These are phyloP conservation scores for Rhingia rostrata DNA, from an alignment of 2,888 invertebrate species.

Conservation along the genomic window DNA sequence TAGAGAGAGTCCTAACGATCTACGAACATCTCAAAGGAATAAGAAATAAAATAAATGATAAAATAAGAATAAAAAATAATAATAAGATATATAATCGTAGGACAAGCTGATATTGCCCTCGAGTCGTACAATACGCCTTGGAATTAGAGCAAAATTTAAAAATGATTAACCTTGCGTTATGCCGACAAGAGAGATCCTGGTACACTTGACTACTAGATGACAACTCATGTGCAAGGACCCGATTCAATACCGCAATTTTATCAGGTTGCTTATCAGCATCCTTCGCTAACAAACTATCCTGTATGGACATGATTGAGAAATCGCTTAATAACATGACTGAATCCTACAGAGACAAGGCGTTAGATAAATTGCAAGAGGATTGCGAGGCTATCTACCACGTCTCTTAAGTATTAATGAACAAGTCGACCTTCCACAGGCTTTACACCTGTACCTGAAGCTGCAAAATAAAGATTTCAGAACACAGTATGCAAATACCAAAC, in stretches of 20 bases:
- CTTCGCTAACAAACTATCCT: constrained; percentile 46
- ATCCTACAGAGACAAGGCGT: constrained; percentile 36
- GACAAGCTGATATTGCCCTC: constrained; percentile 15
- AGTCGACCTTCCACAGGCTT: constrained; percentile 67
- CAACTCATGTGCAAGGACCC: constrained; percentile 22
- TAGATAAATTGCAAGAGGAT: constrained; percentile 54
- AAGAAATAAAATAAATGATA: too few species aligned
- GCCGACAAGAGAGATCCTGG: too few species aligned
- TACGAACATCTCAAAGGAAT: constrained; percentile 12
- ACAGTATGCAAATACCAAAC: constrained; percentile 2
- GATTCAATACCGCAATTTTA: too few species aligned
- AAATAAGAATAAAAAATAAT: constrained; percentile 3
- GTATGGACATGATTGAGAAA: constrained; percentile 23
- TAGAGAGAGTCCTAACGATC: constrained; percentile 9
- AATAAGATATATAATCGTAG: constrained; percentile 14
- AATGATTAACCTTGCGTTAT: too few species aligned
- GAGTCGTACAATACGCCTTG: constrained; percentile 28
- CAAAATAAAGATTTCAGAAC: constrained; percentile 47
- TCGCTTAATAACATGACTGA: constrained; percentile 10
- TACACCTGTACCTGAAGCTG: constrained; percentile 57
- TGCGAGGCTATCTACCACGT: constrained; percentile 59
- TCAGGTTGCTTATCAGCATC: too few species aligned
- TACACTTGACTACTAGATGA: too few species aligned
- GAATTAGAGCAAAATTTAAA: too few species aligned
- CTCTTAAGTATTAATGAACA: constrained; percentile 72